Evolutionary conservation across 2,113 vertebrate genomes (phyloP).

Genomic region (Morone saxatilis): DNA sequence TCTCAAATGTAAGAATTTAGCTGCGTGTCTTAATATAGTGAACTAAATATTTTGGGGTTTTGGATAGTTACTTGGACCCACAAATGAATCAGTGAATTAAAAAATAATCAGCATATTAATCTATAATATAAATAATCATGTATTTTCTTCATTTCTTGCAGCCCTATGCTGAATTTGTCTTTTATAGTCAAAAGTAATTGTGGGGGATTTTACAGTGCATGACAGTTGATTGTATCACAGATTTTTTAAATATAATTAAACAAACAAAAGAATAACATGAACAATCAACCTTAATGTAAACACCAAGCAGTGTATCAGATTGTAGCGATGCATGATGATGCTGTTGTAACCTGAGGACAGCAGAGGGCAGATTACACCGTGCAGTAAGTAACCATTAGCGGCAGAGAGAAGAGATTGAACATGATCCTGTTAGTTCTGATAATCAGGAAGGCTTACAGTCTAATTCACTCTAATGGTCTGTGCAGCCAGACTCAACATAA

Average conservation of each 20-base stretch:
- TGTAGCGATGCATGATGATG: not conserved
- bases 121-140: not conserved
- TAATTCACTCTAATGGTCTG: conserved; percentile 62
- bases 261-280: not conserved
- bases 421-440: conserved; percentile 56
- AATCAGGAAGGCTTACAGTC: conserved; percentile 46
- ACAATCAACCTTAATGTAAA: not conserved
- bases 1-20: not conserved
- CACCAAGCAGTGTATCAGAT: not conserved
- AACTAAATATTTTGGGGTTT: not conserved
- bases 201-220: not conserved
- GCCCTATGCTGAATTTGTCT: no score
- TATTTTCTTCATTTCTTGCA: not conserved
- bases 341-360: conserved; percentile 42
- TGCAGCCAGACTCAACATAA: conserved; percentile 32
- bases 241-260: not conserved
- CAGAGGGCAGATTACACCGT: conserved; percentile 44
- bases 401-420: conserved; percentile 20
- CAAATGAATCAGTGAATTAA: not conserved
- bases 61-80: not conserved
- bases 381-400: conserved; percentile 27
- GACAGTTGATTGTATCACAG: not conserved
- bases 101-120: no score
- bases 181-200: not conserved
- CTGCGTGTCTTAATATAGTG: no score